Evolutionary conservation across 2,113 vertebrate species (phyloP).

Genomic region (Callionymus lyra): DNA sequence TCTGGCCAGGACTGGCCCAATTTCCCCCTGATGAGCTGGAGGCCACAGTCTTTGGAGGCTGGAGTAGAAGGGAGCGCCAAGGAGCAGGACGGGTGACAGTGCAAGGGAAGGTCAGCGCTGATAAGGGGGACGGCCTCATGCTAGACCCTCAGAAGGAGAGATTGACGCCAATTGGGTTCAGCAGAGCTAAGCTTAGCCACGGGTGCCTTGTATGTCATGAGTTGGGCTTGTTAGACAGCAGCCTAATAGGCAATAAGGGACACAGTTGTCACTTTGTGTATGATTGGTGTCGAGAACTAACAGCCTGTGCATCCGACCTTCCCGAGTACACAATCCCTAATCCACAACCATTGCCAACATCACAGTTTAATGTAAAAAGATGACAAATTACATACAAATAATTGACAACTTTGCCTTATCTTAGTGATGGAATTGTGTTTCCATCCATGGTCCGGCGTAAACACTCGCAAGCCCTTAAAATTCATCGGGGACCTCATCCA

Average conservation of each 20-base stretch:
- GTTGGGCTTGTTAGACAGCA: conserved; percentile 33
- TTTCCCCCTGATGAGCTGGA: conserved; percentile 59
- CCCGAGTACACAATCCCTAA: conserved; percentile 3
- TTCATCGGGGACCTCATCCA: neutral
- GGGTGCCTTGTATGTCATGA: conserved; percentile 33
- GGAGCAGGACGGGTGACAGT: conserved; percentile 38
- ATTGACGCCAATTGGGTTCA: conserved; percentile 43
- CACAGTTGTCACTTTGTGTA: conserved; percentile 36
- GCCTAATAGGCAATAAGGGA: conserved; percentile 43
- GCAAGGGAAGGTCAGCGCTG: conserved; percentile 44
- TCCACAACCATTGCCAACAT: conserved; percentile 1
- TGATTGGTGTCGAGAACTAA: conserved; percentile 35
- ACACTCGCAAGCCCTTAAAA: neutral
- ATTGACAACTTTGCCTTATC: conserved; percentile 2
- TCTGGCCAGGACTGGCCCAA: conserved; percentile 48
- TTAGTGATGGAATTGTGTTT: conserved; percentile 1
- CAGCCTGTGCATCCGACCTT: conserved; percentile 9
- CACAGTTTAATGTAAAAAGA: conserved; percentile 7
- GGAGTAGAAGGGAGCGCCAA: conserved; percentile 25
- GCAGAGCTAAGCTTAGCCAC: conserved; percentile 27
- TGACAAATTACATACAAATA: conserved; percentile 11
- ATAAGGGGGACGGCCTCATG: conserved; percentile 24
- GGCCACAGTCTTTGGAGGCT: conserved; percentile 32
- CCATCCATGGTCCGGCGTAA: neutral
- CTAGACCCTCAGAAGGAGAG: conserved; percentile 21